These are phyloP conservation scores for Fragum whitleyi DNA, from an alignment of 2,888 invertebrate genomes.

Conservation along the genomic window DNA sequence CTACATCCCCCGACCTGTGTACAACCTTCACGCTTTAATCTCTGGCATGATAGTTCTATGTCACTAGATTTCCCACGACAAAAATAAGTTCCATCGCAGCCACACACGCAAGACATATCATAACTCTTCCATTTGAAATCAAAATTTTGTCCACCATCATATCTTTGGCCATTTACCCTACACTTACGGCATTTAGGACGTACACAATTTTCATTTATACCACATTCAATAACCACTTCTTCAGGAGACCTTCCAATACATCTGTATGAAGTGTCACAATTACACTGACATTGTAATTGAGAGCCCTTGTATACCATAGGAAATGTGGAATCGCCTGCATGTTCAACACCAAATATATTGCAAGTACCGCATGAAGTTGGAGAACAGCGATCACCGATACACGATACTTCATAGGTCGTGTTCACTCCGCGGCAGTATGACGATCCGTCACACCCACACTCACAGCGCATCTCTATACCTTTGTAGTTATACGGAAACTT, in stretches of 20 bases:
- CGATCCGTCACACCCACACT: slow-evolving; percentile 58
- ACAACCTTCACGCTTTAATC: slow-evolving; percentile 40
- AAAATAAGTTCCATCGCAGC: slow-evolving; percentile 71
- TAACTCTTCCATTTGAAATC: slow-evolving; percentile 68
- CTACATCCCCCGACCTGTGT: slow-evolving; percentile 56
- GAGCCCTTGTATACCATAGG: slow-evolving; percentile 70
- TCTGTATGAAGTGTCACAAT: slow-evolving; percentile 67
- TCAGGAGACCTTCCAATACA: slow-evolving; percentile 46
- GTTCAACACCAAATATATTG: slow-evolving; percentile 65
- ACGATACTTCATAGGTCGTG: slow-evolving; percentile 41
- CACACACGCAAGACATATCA: slow-evolving; percentile 75
- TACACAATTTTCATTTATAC: slow-evolving; percentile 53
- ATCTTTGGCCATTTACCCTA: slow-evolving; percentile 51
- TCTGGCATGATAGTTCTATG: slow-evolving; percentile 41
- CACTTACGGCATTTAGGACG: slow-evolving; percentile 47
- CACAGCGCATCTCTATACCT: slow-evolving; percentile 53
- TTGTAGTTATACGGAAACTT: slow-evolving; percentile 64
- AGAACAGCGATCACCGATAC: slow-evolving; percentile 47
- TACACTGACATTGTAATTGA: slow-evolving; percentile 74
- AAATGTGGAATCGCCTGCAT: slow-evolving; percentile 68
- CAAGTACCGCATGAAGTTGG: slow-evolving; percentile 69
- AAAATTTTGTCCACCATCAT: slow-evolving; percentile 69
- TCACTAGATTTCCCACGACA: slow-evolving; percentile 42
- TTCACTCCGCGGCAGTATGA: slow-evolving; percentile 55
- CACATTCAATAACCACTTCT: slow-evolving; percentile 31